Base-by-base conservation (phyloP, 1,140 invertebrate genomes). In the Heliconius congener region DNA sequence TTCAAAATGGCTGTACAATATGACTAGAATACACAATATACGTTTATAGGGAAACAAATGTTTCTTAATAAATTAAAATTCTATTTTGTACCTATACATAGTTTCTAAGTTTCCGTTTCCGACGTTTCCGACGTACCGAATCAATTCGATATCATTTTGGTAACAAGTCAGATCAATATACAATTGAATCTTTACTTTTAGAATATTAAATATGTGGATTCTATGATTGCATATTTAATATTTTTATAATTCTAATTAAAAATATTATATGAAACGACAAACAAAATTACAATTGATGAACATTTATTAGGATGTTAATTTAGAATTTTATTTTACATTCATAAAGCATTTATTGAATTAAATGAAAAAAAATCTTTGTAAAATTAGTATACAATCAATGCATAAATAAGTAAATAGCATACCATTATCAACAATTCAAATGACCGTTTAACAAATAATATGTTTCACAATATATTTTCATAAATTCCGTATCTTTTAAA, bases 1-100 rank as follows among this genome's bases (percentile, higher is more conserved):
- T 90, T 89, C 81, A 84, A 88, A 89, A 89, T 89, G 77, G 83
- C 89, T 92, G 92, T 93, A 93, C 92, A 93, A 87, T 88, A 91
- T 85, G 86, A 90, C 90, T 93, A 93, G 91, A 86, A 87, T 93
- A 91, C 85, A 90, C 85, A 86, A 79, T 86, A 88, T 88, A 86
- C 85, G 84, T 82, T 85, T 87, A 85, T 86, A 78, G 75, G 83
- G 78, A 84, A 89, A 90, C 84, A 85, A 87, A 84, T 75, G 74
- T 80, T 81, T 75, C 77, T 81, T 81, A 80, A 79, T 81, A 88
- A 91, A 89, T 86, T 90, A 88, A 88, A 88, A 87, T 86, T 85
- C 86, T 90, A 91, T 90, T 83, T 83, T 83, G 82, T 83, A 83
- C 82, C 82, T 83, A 83, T 83, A 83, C 76, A 83, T 81, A 81